Base-by-base conservation (phyloP, 2,888 invertebrate species). In the Drosophila diplacantha region DNA sequence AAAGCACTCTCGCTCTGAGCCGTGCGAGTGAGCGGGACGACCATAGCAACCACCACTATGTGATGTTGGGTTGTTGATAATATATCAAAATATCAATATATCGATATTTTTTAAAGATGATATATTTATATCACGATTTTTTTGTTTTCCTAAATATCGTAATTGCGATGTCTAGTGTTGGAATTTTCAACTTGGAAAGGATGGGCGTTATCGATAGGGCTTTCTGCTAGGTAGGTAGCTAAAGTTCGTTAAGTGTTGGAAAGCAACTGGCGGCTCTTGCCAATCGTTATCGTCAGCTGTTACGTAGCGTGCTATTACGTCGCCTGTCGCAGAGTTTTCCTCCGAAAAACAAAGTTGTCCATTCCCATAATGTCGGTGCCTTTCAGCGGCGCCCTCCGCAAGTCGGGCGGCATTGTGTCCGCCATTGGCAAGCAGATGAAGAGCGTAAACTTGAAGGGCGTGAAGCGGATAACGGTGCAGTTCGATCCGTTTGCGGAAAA, bases 401-500 rank as follows among this genome's bases (percentile, higher is more conserved):
- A 92, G 76, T 93, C 93, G 0, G 90, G 90, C 22, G 95, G 95
- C 65, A 79, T 94, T 56, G 90, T 92, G 51, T 91, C 93, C 81
- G 94, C 95, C 41, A 93, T 95, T 75, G 89, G 88, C 51, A 93
- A 94, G 88, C 93, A 96, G 87, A 77, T 95, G 54, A 92, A 90
- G 85, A 81, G 87, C 69, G 87, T 96, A 11, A 94, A 93, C 90
- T 90, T 96, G 62, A 94, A 94, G 86, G 94, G 94, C 41, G 93
- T 94, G 0, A 93, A 93, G 81, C 91, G 92, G 87, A 91, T 96
- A 63, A 91, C 92, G 52, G 91, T 95, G 52, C 92, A 93, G 88
- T 96, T 96, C 85, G 96, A 96, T 89, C 96, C 96, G 5, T 96
- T 96, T 87, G 91, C 92, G 76, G 90, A 92, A 77, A 92, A 93